A percentile compares a stretch with the other conserved stretches of the same genome.
phyloP scores from a whole-genome alignment of 1,140 invertebrate species.

The Drosophila novamexicana region DNA sequence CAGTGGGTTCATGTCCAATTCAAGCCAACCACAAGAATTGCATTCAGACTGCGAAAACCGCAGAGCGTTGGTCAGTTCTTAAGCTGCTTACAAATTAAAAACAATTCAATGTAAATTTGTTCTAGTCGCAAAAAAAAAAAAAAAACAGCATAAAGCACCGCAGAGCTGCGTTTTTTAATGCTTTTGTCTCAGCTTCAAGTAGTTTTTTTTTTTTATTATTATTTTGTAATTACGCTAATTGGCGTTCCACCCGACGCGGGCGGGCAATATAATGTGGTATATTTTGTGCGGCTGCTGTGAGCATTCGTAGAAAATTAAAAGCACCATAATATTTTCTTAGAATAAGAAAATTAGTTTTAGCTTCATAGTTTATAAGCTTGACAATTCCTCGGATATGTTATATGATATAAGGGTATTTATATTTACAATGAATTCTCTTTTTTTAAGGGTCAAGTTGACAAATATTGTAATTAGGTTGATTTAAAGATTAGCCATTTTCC shows the following conservation, averaged over 20 bases:
- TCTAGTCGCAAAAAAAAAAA: slow-evolving; percentile 2
- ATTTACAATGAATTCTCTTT: background rate
- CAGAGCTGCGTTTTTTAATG: slow-evolving; percentile 23
- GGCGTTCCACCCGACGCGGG: slow-evolving; percentile 24
- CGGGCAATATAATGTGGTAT: slow-evolving; percentile 46
- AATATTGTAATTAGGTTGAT: no score
- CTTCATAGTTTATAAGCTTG: background rate
- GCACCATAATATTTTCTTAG: background rate
- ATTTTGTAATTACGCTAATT: slow-evolving; percentile 75
- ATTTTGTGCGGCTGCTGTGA: slow-evolving; percentile 6
- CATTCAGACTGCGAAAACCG: slow-evolving; percentile 8
- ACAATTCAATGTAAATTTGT: slow-evolving; percentile 68
- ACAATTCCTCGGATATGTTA: background rate
- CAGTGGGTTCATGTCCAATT: slow-evolving; percentile 1
- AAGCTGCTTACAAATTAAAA: slow-evolving; percentile 71
- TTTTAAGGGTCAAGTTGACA: no score
- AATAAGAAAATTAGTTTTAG: background rate
- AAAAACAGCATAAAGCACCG: background rate
- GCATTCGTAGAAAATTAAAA: background rate
- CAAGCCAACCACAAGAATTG: slow-evolving; percentile 5
- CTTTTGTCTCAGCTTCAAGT: slow-evolving; percentile 23
- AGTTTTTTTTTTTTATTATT: slow-evolving; percentile 55
- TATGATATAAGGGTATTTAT: background rate
- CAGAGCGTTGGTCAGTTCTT: slow-evolving; percentile 36
- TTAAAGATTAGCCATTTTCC: no score